Percentiles rank a stretch among this genome's conserved stretches.
Conservation (phyloP, 2,888 invertebrate species). For the Mellilla xanthometata region DNA sequence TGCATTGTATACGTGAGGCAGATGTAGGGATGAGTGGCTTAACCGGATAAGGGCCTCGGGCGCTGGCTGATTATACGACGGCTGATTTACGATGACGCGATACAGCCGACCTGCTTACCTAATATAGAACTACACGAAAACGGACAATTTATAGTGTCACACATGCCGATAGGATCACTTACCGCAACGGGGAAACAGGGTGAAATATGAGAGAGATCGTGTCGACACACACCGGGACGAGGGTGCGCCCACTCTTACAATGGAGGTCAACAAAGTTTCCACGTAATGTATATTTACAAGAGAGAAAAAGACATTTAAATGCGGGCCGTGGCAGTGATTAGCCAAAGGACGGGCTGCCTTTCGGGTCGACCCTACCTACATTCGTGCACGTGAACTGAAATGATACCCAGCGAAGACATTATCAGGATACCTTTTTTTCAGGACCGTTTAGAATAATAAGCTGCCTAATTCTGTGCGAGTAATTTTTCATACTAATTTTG, state of each 20-base stretch:
- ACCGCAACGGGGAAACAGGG: slow-evolving; percentile 50
- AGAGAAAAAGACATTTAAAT: slow-evolving; percentile 72
- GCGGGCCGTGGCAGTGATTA: slow-evolving; percentile 74
- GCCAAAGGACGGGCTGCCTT: slow-evolving; percentile 54
- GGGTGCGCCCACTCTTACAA: slow-evolving; percentile 44
- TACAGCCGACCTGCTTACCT: slow-evolving; percentile 63
- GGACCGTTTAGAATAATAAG: slow-evolving; percentile 27
- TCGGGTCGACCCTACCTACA: slow-evolving; percentile 50
- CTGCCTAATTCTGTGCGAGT: slow-evolving; percentile 23
- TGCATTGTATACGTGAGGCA: slow-evolving; percentile 67
- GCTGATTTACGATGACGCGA: slow-evolving; percentile 79
- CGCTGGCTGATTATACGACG: slow-evolving; percentile 72
- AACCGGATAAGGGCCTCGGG: slow-evolving; percentile 69
- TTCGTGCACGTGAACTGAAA: slow-evolving; percentile 52
- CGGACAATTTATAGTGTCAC: slow-evolving; percentile 69
- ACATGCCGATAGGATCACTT: slow-evolving; percentile 66
- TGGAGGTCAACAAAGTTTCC: slow-evolving; percentile 50
- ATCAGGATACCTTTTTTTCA: slow-evolving; percentile 41
- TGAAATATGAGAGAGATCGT: slow-evolving; percentile 69
- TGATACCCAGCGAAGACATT: slow-evolving; percentile 47
- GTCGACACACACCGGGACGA: slow-evolving; percentile 57
- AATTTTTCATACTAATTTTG: slow-evolving; percentile 25
- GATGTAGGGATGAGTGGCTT: slow-evolving; percentile 71
- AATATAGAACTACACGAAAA: slow-evolving; percentile 60
- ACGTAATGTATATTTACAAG: slow-evolving; percentile 54